Evolutionary conservation across 1,140 invertebrate genomes (phyloP).

Genomic region (Maconellicoccus hirsutus): DNA sequence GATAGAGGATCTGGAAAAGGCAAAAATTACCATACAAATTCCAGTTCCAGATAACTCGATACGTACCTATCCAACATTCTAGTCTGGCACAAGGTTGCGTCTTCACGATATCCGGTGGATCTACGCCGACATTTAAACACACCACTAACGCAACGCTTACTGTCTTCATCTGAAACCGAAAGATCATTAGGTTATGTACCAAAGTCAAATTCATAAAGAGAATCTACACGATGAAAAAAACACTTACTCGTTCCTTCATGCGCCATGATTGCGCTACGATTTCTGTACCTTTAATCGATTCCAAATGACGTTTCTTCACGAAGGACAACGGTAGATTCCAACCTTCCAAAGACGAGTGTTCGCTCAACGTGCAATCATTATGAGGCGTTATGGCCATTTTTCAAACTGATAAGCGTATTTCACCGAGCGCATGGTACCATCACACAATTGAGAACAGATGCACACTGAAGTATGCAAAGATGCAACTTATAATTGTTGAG

Average conservation of each 20-base stretch:
- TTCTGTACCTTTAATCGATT: constrained; percentile 60
- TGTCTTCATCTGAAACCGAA: constrained; percentile 91
- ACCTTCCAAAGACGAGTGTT: constrained; percentile 33
- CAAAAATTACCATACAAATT: constrained; percentile 10
- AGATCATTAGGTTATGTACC: constrained; percentile 15
- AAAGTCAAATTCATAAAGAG: not conserved
- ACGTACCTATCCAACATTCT: constrained; percentile 91
- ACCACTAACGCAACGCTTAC: constrained; percentile 97
- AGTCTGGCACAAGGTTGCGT: constrained; percentile 89
- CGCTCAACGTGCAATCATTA: constrained; percentile 14
- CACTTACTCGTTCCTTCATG: constrained; percentile 74
- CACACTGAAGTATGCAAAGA: too few species aligned
- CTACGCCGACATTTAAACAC: constrained; percentile 96
- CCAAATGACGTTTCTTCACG: constrained; percentile 55
- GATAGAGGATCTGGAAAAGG: constrained; percentile 57
- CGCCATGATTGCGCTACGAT: constrained; percentile 69
- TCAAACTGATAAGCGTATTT: not conserved
- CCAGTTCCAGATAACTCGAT: not conserved
- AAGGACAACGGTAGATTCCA: constrained; percentile 54
- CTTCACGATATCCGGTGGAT: constrained; percentile 96
- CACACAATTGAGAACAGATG: not conserved
- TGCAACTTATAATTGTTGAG: too few species aligned
- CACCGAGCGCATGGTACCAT: not conserved
- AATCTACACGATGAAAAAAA: constrained; percentile 2
- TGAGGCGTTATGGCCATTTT: constrained; percentile 15